These are phyloP conservation scores for Tipula confusa DNA, from an alignment of 2,888 invertebrate species.

Conservation along the genomic window DNA sequence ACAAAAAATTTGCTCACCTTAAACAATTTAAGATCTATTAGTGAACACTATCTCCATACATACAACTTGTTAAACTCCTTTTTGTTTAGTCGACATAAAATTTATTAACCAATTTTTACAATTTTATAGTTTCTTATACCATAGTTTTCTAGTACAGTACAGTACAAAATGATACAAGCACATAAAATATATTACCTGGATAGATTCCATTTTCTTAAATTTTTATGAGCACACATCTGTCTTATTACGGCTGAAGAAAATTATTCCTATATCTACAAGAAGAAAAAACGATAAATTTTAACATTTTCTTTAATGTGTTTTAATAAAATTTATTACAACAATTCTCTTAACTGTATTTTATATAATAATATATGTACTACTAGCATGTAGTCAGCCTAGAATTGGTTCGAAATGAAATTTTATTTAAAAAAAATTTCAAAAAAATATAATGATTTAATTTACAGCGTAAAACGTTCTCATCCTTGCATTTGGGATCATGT, in stretches of 20 bases:
- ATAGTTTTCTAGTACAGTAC: background rate
- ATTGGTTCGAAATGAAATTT: no score
- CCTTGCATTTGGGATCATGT: no score
- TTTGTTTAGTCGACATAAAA: background rate
- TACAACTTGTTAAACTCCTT: no score
- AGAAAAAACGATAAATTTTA: background rate
- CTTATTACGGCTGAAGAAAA: background rate
- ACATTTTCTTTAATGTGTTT: background rate
- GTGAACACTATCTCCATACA: no score
- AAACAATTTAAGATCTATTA: no score
- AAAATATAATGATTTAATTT: no score
- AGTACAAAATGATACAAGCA: background rate
- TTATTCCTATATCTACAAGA: background rate
- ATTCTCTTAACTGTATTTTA: background rate
- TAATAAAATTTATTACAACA: background rate
- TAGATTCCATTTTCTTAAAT: background rate
- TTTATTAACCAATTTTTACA: background rate
- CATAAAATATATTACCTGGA: background rate
- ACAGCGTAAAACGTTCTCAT: no score
- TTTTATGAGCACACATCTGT: conserved; percentile 3
- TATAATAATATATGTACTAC: no score
- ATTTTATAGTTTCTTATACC: background rate
- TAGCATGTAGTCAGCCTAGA: no score
- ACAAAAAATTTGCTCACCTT: no score
- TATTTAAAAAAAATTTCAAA: no score